These are phyloP conservation scores for Crossocerus cetratus DNA, from an alignment of 2,888 invertebrate genomes.

Conservation along the genomic window DNA sequence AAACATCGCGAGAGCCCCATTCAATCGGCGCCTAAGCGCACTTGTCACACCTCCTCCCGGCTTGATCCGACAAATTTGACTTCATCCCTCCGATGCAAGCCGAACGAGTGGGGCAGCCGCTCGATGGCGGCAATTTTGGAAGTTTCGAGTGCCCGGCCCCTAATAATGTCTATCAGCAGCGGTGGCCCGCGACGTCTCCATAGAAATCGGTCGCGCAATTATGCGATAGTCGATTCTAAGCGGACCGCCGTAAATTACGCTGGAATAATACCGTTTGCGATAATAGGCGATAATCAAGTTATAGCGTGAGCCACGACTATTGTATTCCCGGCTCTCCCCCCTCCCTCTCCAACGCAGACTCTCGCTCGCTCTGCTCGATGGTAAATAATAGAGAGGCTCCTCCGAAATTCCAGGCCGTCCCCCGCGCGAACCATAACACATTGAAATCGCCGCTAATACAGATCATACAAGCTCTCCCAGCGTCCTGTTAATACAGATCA, in stretches of 20 bases:
- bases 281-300: constrained; percentile 62
- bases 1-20: too few relatives aligned
- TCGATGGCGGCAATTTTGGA: background rate
- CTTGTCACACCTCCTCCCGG: too few relatives aligned
- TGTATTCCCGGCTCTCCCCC: constrained; percentile 40
- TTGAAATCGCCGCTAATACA: constrained; percentile 22
- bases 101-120: background rate
- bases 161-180: constrained; percentile 30
- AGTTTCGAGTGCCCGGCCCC: constrained; percentile 7
- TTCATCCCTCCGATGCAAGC: background rate
- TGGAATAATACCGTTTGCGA: constrained; percentile 62
- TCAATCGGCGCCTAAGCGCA: too few relatives aligned
- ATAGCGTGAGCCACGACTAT: constrained; percentile 48
- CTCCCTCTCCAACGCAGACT: too few relatives aligned
- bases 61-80: too few relatives aligned
- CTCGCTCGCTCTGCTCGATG: constrained; percentile 23
- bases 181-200: constrained; percentile 50
- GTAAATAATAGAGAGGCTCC: constrained; percentile 47
- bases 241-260: constrained; percentile 54
- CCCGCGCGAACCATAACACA: constrained; percentile 28
- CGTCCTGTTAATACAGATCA: constrained; percentile 36
- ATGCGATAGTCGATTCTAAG: constrained; percentile 55
- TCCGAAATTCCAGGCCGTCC: constrained; percentile 49
- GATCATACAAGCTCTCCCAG: background rate
- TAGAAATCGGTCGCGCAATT: constrained; percentile 46